Evolutionary conservation across 2,888 invertebrate species (phyloP).

Genomic region (Hyalella azteca): DNA sequence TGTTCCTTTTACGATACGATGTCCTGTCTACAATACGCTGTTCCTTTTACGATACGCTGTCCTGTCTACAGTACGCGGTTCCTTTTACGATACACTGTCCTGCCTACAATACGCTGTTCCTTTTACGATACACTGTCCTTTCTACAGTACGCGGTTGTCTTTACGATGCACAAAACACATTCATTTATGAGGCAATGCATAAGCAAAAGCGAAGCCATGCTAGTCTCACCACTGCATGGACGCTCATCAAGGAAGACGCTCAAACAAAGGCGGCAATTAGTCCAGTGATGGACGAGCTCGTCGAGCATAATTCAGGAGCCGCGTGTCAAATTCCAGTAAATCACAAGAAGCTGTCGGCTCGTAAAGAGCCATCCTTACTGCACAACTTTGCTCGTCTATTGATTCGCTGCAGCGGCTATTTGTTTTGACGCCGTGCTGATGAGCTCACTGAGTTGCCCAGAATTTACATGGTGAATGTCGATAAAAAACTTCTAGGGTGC

Average conservation of each 20-base stretch:
- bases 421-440: background rate
- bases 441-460: too few species aligned
- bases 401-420: background rate
- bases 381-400: conserved; percentile 15
- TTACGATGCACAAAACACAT: too few species aligned
- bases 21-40: too few species aligned
- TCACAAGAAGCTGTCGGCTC: background rate
- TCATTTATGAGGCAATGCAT: background rate
- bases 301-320: conserved; percentile 22
- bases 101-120: too few species aligned
- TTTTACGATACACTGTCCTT: too few species aligned
- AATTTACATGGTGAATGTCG: too few species aligned
- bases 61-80: too few species aligned
- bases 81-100: too few species aligned
- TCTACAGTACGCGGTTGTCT: too few species aligned
- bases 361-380: background rate
- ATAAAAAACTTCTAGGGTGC: too few species aligned
- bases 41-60: too few species aligned
- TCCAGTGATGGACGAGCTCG: conserved; percentile 1
- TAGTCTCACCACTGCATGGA: background rate
- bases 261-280: conserved; percentile 30
- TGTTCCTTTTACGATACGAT: too few species aligned
- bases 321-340: conserved; percentile 1
- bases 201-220: background rate
- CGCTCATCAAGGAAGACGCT: background rate